phyloP scores from a whole-genome alignment of 2,113 vertebrate species.

The Pelmatolapia mariae region DNA sequence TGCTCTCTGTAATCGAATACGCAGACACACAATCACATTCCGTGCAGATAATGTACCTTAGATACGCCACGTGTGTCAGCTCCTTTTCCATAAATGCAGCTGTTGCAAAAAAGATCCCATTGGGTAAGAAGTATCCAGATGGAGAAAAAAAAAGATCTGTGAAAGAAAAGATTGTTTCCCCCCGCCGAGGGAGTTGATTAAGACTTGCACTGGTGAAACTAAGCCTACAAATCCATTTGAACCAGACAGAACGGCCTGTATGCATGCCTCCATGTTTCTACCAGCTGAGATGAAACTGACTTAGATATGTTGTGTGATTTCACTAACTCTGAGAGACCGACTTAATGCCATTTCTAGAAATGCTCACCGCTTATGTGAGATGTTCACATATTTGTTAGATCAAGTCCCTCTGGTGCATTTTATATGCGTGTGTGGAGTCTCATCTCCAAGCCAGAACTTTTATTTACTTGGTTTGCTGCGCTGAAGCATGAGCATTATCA shows the following conservation, averaged over 20 bases:
- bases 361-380: neutral
- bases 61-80: neutral
- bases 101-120: neutral
- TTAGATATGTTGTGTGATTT: neutral
- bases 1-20: neutral
- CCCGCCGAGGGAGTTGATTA: conserved; percentile 39
- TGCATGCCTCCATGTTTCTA: neutral
- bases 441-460: neutral
- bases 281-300: conserved; percentile 3
- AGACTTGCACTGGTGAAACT: conserved; percentile 36
- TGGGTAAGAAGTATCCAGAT: conserved; percentile 5
- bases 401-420: neutral
- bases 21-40: neutral
- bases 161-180: conserved; percentile 40
- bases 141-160: conserved; percentile 8
- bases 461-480: neutral
- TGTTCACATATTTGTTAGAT: neutral
- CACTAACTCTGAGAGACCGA: neutral
- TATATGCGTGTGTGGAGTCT: neutral
- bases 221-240: conserved; percentile 51
- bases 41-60: neutral
- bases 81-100: neutral
- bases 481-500: neutral
- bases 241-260: neutral
- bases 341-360: neutral